Evolutionary conservation across 2,888 invertebrate genomes (phyloP), one percentile per base, ranked within the genome.

Genomic region (Brachyptera putata): DNA sequence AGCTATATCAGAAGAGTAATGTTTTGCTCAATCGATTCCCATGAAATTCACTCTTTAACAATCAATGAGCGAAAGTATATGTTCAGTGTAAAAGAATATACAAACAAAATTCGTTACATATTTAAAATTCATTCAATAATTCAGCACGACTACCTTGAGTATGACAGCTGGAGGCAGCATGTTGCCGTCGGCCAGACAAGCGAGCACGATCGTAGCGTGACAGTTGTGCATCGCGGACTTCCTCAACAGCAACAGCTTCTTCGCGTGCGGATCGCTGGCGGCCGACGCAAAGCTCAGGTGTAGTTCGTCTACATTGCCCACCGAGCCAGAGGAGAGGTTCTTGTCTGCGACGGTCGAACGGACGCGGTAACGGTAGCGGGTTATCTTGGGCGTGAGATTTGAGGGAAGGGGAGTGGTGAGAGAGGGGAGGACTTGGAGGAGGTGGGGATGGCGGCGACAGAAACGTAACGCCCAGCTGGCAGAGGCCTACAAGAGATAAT

Each of bases 251-350:
- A 69, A 57, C 14, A 59, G 58, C n/a, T 39, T 57, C 36, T 55
- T 56, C 22, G 22, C 16, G 16, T 58, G 61, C 61, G 49, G 24
- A 36, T 57, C 50, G 46, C 34, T 39, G n/a, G 30, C 57, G 39
- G 60, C 55, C 48, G 64, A 26, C 22, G 66, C 58, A 61, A 71
- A 70, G 48, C 65, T 68, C 3, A 72, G 39, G 9, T 70, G 70
- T 16, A 71, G 64, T 60, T 72, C 72, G 62, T 71, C 72, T 66
- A 72, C 68, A 41, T 68, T 67, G 5, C 69, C 67, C 22, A 71
- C 64, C 22, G 61, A 56, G 21, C 58, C 49, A 9, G 21, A 41
- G 1, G 55, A 18, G n/a, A 67, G 53, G 1, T 37, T 36, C 11
- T 57, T 60, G 4, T 48, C 13, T 25, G 7, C 36, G 11, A 69